Base-by-base conservation (phyloP, 2,797 vertebrate species). In the Anguilla marmorata region DNA sequence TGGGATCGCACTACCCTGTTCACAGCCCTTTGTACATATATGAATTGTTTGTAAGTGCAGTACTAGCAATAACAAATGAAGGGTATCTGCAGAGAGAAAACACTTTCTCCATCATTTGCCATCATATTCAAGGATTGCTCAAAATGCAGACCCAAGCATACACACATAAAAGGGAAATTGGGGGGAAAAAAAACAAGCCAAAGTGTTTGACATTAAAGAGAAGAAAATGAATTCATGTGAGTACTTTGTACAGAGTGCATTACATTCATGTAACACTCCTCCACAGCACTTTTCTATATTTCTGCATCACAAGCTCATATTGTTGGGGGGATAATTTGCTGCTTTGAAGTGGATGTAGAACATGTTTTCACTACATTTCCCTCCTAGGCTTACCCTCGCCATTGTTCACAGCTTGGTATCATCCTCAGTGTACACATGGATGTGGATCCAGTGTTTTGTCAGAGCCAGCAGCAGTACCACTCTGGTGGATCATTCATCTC, bases 151-250 rank as follows among this genome's bases (percentile, higher is more conserved):
- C 41, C 79, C 41, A 82, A 48, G 19, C 33, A n/a, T 50, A n/a
- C 19, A 50, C 79, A 27, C 41, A 33, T 82, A 50, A 48, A 48
- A 79, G 33, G n/a, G 3, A 72, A 41, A 79, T 45, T 45, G 41
- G 41, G 41, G 41, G 1, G n/a, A n/a, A 33, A 14, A 37, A 16
- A n/a, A n/a, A 21, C 24, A 41, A 27, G 41, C 41, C 19, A 45
- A 82, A 48, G 58, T 93, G 89, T 92, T 90, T 93, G 45, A 91
- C 94, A 91, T 92, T 90, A 91, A 94, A 90, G 85, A 48, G 56
- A 79, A 54, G 91, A 90, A 91, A 94, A 94, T 92, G 90, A 94
- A 92, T 88, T 85, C 1, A 11, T 88, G 86, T 85, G 6, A 66
- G 27, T 14, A 83, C 89, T 56, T 6, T 79, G 27, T 21, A 89